Evolutionary conservation across 2,113 vertebrate species (phyloP).

Genomic region (Actenoides lindsayi): DNA sequence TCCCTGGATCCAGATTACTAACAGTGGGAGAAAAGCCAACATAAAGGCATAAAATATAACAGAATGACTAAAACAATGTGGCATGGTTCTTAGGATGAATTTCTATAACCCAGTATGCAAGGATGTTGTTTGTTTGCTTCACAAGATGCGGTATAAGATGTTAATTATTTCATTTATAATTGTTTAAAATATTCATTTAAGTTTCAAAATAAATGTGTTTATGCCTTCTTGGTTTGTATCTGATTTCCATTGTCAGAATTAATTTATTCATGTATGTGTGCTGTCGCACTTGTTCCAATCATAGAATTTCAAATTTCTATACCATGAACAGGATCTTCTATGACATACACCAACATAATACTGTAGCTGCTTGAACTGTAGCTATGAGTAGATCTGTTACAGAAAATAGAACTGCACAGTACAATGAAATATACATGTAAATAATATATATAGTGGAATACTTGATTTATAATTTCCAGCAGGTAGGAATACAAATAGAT

Average conservation of each 20-base stretch:
- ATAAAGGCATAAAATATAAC: constrained; percentile 41
- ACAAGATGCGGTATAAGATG: constrained; percentile 30
- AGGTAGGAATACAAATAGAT: not conserved
- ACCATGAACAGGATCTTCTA: not conserved
- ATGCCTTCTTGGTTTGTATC: constrained; percentile 21
- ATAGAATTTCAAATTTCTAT: not conserved
- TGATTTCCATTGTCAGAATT: constrained; percentile 15
- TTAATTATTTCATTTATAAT: constrained; percentile 49
- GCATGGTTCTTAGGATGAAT: constrained; percentile 7
- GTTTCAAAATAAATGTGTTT: constrained; percentile 49
- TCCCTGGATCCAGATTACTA: constrained; percentile 35
- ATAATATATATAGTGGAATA: not conserved
- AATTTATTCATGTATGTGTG: constrained; percentile 8
- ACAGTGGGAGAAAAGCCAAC: constrained; percentile 34
- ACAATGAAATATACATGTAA: not conserved
- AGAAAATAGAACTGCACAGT: not conserved
- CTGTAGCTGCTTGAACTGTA: not conserved
- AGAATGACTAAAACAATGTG: constrained; percentile 50
- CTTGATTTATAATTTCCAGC: not conserved
- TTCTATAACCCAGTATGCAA: constrained; percentile 21
- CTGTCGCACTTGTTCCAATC: not conserved
- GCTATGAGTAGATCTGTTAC: not conserved
- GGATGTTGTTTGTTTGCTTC: constrained; percentile 5
- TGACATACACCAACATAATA: not conserved
- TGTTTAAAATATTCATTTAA: constrained; percentile 60